Percentiles rank a stretch among this genome's conserved stretches.
Conservation (phyloP, 2,113 vertebrate genomes). For the Megalops atlanticus region DNA sequence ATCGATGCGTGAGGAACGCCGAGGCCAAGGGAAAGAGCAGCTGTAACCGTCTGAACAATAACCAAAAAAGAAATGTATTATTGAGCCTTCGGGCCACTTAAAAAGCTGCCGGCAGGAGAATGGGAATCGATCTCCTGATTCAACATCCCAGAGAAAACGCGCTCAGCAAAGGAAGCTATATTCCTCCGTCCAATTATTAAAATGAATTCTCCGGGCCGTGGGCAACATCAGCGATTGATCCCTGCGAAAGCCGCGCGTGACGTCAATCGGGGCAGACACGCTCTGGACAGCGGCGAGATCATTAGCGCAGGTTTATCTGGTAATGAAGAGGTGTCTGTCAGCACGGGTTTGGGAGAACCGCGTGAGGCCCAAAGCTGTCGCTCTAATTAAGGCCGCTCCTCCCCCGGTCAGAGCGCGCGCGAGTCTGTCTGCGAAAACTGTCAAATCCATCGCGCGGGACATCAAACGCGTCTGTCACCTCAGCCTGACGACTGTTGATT, state of each 20-base stretch:
- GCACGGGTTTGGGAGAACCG: not conserved
- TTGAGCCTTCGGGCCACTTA: not conserved
- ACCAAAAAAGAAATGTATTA: not conserved
- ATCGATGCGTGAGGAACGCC: not conserved
- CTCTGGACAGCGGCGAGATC: not conserved
- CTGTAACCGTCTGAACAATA: not conserved
- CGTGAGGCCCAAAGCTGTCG: not conserved
- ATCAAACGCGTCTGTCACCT: not conserved
- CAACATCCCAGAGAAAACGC: not conserved
- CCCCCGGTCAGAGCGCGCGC: not conserved
- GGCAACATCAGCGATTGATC: conserved; percentile 1
- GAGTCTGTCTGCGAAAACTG: not conserved
- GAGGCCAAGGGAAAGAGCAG: not conserved
- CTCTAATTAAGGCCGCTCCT: not conserved
- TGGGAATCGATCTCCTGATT: conserved; percentile 13
- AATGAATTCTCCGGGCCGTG: not conserved
- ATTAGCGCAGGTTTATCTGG: not conserved
- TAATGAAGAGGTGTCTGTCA: not conserved
- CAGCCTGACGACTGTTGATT: not conserved
- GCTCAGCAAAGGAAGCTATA: conserved; percentile 9
- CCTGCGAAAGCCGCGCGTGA: not conserved
- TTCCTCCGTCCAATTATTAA: not conserved
- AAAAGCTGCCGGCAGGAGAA: not conserved
- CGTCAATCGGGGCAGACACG: not conserved
- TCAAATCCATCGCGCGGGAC: not conserved